Evolutionary conservation across 2,888 invertebrate genomes (phyloP).

Genomic region (Nephrocerus scutellatus): DNA sequence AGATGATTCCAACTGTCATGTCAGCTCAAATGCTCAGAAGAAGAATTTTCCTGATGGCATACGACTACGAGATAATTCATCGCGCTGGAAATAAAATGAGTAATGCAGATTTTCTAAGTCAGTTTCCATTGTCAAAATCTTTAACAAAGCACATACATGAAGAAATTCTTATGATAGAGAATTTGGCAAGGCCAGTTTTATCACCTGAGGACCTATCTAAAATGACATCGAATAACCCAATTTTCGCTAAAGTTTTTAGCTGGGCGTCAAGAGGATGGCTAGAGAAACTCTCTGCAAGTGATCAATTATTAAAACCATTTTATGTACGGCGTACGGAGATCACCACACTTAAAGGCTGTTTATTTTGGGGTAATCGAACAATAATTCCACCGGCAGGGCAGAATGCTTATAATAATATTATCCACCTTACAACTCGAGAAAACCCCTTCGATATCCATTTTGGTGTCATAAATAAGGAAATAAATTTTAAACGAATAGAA

Average conservation of each 20-base stretch:
- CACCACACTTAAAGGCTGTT: conserved; percentile 13
- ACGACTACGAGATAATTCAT: conserved; percentile 6
- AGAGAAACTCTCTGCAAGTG: conserved; percentile 3
- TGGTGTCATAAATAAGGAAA: no score
- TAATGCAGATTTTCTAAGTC: conserved; percentile 9
- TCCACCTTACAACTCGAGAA: no score
- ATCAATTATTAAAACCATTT: conserved; percentile 10
- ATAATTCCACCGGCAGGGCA: conserved; percentile 13
- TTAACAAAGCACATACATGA: neutral
- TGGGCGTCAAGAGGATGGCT: conserved; percentile 21
- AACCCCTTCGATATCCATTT: no score
- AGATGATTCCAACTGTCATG: conserved; percentile 6
- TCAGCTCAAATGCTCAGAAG: conserved; percentile 7
- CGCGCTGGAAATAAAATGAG: conserved; percentile 4
- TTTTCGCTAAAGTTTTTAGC: conserved; percentile 14
- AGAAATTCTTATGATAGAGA: conserved; percentile 15
- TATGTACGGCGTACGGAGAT: conserved; percentile 4
- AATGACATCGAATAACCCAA: conserved; percentile 9
- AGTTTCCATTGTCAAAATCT: conserved; percentile 1
- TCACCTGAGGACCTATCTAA: conserved; percentile 7
- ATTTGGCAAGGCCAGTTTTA: conserved; percentile 3
- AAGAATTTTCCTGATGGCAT: conserved; percentile 5
- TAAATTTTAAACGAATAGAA: no score
- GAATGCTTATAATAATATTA: no score
- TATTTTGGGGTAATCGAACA: conserved; percentile 18